Percentiles rank a stretch among this genome's conserved stretches.
These are phyloP conservation scores for Drosophila ezoana DNA, from an alignment of 2,888 invertebrate genomes.

Conservation along the genomic window DNA sequence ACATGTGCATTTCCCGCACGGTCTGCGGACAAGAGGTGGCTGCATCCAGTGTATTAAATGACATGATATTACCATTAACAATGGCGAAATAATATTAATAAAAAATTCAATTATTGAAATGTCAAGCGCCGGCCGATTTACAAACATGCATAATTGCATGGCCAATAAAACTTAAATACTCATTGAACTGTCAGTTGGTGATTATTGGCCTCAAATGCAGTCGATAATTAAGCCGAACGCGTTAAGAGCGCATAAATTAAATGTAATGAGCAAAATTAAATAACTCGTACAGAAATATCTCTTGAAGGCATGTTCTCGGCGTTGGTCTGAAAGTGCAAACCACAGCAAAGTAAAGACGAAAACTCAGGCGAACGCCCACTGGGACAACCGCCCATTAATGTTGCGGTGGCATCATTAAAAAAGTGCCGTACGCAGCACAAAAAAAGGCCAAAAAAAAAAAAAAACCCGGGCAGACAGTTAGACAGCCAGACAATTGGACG, in stretches of 20 bases:
- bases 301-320: slow-evolving; percentile 36
- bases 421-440: slow-evolving; percentile 54
- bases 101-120: slow-evolving; percentile 66
- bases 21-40: neutral
- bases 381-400: slow-evolving; percentile 30
- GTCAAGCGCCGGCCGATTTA: slow-evolving; percentile 52
- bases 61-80: slow-evolving; percentile 47
- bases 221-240: slow-evolving; percentile 55
- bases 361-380: slow-evolving; percentile 17
- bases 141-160: slow-evolving; percentile 50
- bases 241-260: slow-evolving; percentile 47
- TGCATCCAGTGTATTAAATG: slow-evolving; percentile 21
- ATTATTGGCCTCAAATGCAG: slow-evolving; percentile 62
- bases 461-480: slow-evolving; percentile 28
- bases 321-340: slow-evolving; percentile 43
- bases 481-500: slow-evolving; percentile 30
- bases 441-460: slow-evolving; percentile 15
- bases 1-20: slow-evolving; percentile 14
- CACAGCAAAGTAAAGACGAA: slow-evolving; percentile 30
- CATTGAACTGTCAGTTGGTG: slow-evolving; percentile 52
- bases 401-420: slow-evolving; percentile 49
- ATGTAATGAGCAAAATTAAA: slow-evolving; percentile 43
- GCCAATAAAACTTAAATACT: slow-evolving; percentile 60
- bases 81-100: slow-evolving; percentile 57
- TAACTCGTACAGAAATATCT: slow-evolving; percentile 30